Evolutionary conservation across 1,140 invertebrate genomes (phyloP), one percentile per base, ranked within the genome.

Genomic region (Uloborus diversus): DNA sequence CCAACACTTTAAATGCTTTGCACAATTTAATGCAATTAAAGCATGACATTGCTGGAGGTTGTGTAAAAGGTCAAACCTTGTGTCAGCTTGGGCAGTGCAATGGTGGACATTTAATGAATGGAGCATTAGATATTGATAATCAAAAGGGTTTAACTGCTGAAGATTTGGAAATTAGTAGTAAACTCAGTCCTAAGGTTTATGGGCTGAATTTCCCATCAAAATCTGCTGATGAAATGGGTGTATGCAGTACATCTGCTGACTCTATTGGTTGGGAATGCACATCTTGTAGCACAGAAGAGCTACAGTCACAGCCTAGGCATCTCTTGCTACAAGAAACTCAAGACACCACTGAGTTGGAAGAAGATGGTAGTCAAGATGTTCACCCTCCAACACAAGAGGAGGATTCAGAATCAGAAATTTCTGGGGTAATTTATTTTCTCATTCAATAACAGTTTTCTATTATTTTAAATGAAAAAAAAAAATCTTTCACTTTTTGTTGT

Each of bases 21-120:
- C 85, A 86, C 32, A 86, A 85, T 51, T 80, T 86, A 20, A 83
- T 87, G 61, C 85, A 87, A 64, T 84, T 84, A 11, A 82, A 83
- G 27, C 49, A 81, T 56, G 81, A 81, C 66, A n/a, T n/a, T n/a
- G 33, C 37, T n/a, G 9, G 57, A 51, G 33, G 9, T 32, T 51
- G 37, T 75, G 11, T 37, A 4, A 66, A 66, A 66, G 68, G 27
- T 25, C 62, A 79, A 61, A 47, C 23, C 23, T 30, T 49, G 9
- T 33, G 27, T 20, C 37, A 49, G 28, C 20, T 76, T 33, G 25
- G 47, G 20, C 56, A 30, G 27, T 68, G 42, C 32, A 17, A 7
- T 30, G 49, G 25, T n/a, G 62, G 59, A 33, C 59, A 33, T 49
- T 56, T 64, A n/a, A 5, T 28, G 9, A 66, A 66, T 51, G 23